Evolutionary conservation across 2,888 invertebrate species (phyloP).

Genomic region (Lepidonotus clava): DNA sequence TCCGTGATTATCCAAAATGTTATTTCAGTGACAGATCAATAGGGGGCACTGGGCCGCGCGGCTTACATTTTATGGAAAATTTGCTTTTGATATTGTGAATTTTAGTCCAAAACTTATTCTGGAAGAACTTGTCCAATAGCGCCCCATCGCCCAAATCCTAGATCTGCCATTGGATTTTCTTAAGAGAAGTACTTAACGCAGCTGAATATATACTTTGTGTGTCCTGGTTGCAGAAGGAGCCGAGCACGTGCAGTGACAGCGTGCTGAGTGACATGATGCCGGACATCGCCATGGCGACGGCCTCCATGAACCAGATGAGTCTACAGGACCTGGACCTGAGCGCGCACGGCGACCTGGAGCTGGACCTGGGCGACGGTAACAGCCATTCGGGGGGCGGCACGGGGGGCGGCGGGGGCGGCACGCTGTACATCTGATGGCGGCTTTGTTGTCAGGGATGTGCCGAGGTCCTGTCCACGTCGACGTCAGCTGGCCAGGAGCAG

Average conservation of each 20-base stretch:
- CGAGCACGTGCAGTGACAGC: conserved; percentile 78
- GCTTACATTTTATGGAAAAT: no score
- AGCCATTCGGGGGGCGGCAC: conserved; percentile 70
- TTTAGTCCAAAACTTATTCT: no score
- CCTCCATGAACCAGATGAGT: conserved; percentile 86
- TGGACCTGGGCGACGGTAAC: conserved; percentile 89
- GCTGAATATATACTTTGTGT: no score
- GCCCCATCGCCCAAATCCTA: no score
- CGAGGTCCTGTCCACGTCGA: background rate
- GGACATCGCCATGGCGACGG: conserved; percentile 90
- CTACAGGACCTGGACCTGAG: conserved; percentile 73
- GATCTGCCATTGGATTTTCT: no score
- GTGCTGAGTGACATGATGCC: conserved; percentile 92
- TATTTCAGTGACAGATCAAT: no score
- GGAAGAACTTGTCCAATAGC: no score
- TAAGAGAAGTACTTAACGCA: no score
- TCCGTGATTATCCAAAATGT: no score
- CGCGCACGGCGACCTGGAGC: conserved; percentile 84
- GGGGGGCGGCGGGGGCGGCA: conserved; percentile 62
- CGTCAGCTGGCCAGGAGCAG: background rate
- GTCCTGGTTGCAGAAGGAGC: conserved; percentile 57
- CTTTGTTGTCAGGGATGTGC: conserved; percentile 53
- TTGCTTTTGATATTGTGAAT: no score
- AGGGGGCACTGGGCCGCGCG: no score
- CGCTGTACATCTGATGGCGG: conserved; percentile 67